Base-by-base conservation (phyloP, 1,140 invertebrate species). In the Drosophila santomea region DNA sequence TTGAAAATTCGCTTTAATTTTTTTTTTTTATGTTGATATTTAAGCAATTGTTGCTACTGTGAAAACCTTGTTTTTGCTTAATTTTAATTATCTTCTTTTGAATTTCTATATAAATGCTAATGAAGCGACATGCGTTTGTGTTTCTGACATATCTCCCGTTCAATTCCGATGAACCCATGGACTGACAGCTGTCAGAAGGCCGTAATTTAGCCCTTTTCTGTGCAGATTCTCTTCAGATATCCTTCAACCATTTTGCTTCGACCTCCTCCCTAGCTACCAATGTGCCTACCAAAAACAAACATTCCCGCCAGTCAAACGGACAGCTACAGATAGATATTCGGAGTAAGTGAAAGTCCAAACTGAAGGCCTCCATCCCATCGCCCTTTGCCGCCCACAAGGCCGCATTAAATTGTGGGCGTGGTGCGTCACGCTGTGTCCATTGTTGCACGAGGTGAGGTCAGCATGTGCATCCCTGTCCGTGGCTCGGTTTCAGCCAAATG, bases 161-260 rank as follows among this genome's bases (percentile, higher is more conserved):
- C 47, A 35, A 36, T 64, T 52, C 17, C 36, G 25, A 36, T 15
- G 4, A 5, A 52, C 25, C 38, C 64, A 68, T 66, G 10, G 60
- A 66, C 38, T 38, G 64, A 66, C 64, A 66, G 64, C 64, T 68
- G 64, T 44, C 64, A 54, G 47, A 44, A 63, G 58, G 45, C 59
- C n/a, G 17, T 35, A 43, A 45, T 17, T 66, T 36, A 3, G n/a
- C 5, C 15, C 25, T 47, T 43, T 11, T 39, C 39, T 35, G 12
- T 12, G 28, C 25, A 23, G 25, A 20, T 44, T 5, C 28, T 32
- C 38, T 25, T 35, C 11, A n/a, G 48, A 20, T 11, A 52, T 36
- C 11, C 28, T 32, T 10, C 32, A 8, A 32, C 7, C 8, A 32
- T 32, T 8, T 32, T 32, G 8, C 32, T 2, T 25, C 4, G 25